Percentiles rank a stretch among this genome's conserved stretches.
phyloP scores from a whole-genome alignment of 2,113 vertebrate species.

The Salvelinus fontinalis region DNA sequence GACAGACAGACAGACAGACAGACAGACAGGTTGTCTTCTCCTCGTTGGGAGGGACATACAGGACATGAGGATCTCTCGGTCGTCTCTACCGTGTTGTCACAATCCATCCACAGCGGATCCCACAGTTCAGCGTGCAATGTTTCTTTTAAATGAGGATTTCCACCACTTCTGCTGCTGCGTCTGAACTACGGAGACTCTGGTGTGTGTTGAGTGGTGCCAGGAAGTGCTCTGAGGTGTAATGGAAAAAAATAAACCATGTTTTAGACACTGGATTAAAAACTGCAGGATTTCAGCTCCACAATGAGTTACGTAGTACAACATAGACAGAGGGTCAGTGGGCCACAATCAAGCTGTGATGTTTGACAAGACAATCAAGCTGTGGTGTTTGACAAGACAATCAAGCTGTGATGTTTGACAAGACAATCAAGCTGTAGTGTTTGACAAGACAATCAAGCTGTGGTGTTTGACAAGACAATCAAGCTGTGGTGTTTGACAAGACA shows the following conservation, averaged over 20 bases:
- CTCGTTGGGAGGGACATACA: background rate
- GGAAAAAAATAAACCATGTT: constrained; percentile 28
- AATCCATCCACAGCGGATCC: background rate
- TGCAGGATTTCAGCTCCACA: background rate
- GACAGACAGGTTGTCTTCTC: constrained; percentile 1
- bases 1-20: background rate
- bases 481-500: no score
- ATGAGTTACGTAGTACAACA: background rate
- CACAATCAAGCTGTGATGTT: no score
- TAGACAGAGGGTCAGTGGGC: background rate
- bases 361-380: no score
- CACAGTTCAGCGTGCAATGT: background rate
- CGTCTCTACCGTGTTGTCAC: background rate
- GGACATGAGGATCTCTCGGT: constrained; percentile 1
- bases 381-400: no score
- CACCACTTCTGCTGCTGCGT: constrained; percentile 59
- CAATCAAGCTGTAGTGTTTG: no score
- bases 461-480: no score
- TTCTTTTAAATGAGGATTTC: constrained; percentile 78
- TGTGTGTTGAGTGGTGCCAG: constrained; percentile 33
- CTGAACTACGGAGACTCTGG: constrained; percentile 35
- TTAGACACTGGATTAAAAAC: constrained; percentile 15
- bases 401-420: background rate
- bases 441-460: no score
- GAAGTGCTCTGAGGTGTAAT: constrained; percentile 45